Evolutionary conservation across 1,140 invertebrate species (phyloP).

Genomic region (Ylistrum balloti): DNA sequence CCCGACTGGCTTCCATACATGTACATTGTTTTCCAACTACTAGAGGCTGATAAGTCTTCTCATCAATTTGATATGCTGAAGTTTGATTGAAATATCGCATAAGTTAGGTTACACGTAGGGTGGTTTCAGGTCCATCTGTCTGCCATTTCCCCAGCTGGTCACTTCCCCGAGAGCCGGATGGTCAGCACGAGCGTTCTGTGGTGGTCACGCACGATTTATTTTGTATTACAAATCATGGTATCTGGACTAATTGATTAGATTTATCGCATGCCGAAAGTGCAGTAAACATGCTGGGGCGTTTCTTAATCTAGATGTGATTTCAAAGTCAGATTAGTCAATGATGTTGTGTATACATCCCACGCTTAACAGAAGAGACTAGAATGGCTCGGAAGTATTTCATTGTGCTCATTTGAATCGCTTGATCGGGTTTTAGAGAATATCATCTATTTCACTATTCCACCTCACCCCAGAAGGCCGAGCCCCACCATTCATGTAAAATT

Average conservation of each 20-base stretch:
- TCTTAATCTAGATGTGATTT: no score
- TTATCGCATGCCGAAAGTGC: background rate
- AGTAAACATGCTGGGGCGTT: no score
- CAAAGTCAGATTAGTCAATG: no score
- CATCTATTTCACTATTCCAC: no score
- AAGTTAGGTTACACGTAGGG: background rate
- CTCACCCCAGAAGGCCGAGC: no score
- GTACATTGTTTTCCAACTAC: background rate
- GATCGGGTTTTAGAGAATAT: no score
- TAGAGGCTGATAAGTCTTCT: background rate
- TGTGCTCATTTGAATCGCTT: no score
- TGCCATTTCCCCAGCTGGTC: background rate
- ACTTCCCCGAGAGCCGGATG: background rate
- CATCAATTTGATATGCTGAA: slow-evolving; percentile 6
- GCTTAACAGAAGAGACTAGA: no score
- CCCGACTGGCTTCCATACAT: slow-evolving; percentile 30
- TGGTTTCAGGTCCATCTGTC: background rate
- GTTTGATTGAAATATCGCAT: slow-evolving; percentile 25
- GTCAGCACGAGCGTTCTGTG: background rate
- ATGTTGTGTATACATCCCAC: no score
- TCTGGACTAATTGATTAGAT: background rate
- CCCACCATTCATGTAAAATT: no score
- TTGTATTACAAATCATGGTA: background rate
- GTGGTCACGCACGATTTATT: background rate
- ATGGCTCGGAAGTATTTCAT: no score